Evolutionary conservation across 2,888 invertebrate species (phyloP).

Genomic region (Steinernema carpocapsae): DNA sequence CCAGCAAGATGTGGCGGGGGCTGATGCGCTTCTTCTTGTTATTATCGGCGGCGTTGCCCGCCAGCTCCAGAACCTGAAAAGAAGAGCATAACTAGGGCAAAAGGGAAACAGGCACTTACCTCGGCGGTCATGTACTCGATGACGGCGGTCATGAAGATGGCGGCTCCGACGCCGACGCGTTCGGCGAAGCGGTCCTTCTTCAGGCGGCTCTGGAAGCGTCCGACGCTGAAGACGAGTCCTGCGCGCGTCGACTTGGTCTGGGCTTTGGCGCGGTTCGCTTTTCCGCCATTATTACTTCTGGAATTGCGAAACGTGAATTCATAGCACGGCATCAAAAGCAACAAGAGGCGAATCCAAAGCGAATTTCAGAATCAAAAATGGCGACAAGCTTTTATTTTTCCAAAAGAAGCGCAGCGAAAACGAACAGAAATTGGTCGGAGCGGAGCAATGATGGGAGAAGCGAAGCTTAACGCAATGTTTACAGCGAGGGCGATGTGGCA

Average conservation of each 20-base stretch:
- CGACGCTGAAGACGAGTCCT: background rate
- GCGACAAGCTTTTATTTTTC: too few species aligned
- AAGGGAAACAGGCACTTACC: background rate
- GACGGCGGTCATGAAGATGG: slow-evolving; percentile 9
- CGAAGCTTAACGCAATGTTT: too few species aligned
- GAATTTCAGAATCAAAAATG: too few species aligned
- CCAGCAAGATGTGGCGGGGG: slow-evolving; percentile 6
- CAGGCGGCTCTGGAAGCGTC: background rate
- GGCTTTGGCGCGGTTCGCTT: too few species aligned
- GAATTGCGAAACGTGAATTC: too few species aligned
- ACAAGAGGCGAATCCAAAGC: too few species aligned
- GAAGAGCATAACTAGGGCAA: background rate
- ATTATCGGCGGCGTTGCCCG: background rate
- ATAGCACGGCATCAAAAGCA: too few species aligned
- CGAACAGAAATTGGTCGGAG: too few species aligned
- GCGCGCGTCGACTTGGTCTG: background rate
- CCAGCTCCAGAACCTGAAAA: slow-evolving; percentile 3
- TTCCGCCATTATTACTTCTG: too few species aligned
- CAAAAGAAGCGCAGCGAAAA: too few species aligned
- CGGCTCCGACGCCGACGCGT: background rate
- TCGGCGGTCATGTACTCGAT: slow-evolving; percentile 2
- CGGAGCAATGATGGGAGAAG: too few species aligned
- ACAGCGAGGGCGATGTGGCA: too few species aligned
- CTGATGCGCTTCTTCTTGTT: slow-evolving; percentile 15
- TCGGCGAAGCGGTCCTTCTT: slow-evolving; percentile 8